These are phyloP conservation scores for Holcopasites calliopsidis DNA, from an alignment of 1,140 invertebrate species.

Conservation along the genomic window DNA sequence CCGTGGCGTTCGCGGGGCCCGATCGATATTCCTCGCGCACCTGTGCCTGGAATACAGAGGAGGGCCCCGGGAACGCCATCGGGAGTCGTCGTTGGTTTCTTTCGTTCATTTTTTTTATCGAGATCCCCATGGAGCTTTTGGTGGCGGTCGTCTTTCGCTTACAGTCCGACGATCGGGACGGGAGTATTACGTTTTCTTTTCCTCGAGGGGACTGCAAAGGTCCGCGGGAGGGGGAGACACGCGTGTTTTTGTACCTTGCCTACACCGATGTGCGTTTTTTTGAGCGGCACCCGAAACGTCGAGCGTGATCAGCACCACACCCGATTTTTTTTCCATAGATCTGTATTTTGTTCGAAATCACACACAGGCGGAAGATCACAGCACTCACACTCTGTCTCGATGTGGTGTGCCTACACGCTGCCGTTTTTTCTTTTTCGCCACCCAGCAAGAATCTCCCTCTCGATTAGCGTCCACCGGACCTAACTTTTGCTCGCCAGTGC, in stretches of 20 bases:
- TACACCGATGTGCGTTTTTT: constrained; percentile 77
- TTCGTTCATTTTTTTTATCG: constrained; percentile 35
- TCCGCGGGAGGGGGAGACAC: constrained; percentile 56
- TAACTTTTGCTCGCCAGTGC: constrained; percentile 1
- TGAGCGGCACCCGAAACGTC: constrained; percentile 74
- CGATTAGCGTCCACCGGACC: constrained; percentile 52
- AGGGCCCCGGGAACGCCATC: background rate
- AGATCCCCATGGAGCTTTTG: constrained; percentile 67
- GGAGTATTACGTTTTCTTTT: constrained; percentile 44
- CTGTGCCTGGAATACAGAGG: background rate
- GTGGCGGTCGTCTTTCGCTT: constrained; percentile 76
- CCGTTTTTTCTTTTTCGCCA: constrained; percentile 67
- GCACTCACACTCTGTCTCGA: constrained; percentile 72
- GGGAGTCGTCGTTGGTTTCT: background rate
- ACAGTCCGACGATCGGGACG: constrained; percentile 44
- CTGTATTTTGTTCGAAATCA: constrained; percentile 14
- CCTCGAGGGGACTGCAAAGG: too few relatives aligned
- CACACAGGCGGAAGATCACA: constrained; percentile 30
- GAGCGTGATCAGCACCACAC: constrained; percentile 69
- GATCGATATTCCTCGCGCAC: background rate
- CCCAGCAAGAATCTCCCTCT: constrained; percentile 59
- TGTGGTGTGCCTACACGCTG: constrained; percentile 78
- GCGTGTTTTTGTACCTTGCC: constrained; percentile 76
- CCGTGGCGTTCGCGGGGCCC: background rate
- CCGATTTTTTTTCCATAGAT: constrained; percentile 47